Base-by-base conservation (phyloP, 2,113 vertebrate genomes). In the Mirza zaza region DNA sequence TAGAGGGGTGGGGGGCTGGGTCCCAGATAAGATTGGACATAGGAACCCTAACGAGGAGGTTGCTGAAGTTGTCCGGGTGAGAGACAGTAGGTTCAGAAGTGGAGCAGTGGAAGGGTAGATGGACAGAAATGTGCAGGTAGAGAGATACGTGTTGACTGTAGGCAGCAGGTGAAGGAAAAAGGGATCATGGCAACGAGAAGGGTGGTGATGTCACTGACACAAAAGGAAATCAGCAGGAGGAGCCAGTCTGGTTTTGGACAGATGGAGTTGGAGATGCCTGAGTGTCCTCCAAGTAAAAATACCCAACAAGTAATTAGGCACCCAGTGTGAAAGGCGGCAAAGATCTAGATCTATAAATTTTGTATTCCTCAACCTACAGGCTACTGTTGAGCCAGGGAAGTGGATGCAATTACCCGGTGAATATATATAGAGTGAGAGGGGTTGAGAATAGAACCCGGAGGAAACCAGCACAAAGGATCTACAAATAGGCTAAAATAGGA, bases 401-500 rank as follows among this genome's bases (percentile, higher is more conserved):
- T 57, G n/a, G 65, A 17, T 65, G 25, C 84, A 21, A 34, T 65
- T 45, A 48, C 17, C 45, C 3, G 79, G 36, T 14, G 32, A 68
- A 6, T n/a, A 2, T 48, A 36, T 1, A 1, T n/a, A 52, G n/a
- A 63, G 32, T 27, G 17, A 82, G 50, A 36, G 18, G 3, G 12
- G 8, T 76, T 32, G 34, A 70, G 70, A 76, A 48, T 3, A 87
- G 75, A 93, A 81, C 34, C 6, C 20, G 0, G 34, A 79, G 48
- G 81, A 94, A 85, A 73, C 45, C 63, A 68, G 77, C 18, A n/a
- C 20, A 52, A 61, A 87, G 55, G 23, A 67, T 71, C 32, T 87
- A 79, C 8, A 36, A 88, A 59, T 6, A 27, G 59, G 4, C 55
- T 71, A 67, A 96, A 90, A 77, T 21, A 21, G 50, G n/a, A 34